phyloP scores from a whole-genome alignment of 2,797 vertebrate genomes.

The Enteromius trimaculatus region DNA sequence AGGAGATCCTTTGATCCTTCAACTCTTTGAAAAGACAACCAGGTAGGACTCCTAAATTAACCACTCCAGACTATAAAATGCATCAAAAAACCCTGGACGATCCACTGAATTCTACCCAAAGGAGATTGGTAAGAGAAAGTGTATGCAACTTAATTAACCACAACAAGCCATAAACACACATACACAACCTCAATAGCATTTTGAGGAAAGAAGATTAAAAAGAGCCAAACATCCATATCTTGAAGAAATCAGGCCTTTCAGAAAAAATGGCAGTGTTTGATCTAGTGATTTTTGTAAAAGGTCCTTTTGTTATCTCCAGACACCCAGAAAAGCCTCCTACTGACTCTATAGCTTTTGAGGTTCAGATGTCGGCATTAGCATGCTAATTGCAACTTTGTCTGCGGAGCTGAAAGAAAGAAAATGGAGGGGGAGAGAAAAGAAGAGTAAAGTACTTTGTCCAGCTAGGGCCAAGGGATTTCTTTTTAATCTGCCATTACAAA shows the following conservation, averaged over 20 bases:
- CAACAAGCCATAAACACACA: constrained; percentile 69
- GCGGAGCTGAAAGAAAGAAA: constrained; percentile 49
- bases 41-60: constrained; percentile 70
- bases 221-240: constrained; percentile 64
- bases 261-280: constrained; percentile 66
- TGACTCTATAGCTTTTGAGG: constrained; percentile 70
- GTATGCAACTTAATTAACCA: constrained; percentile 70
- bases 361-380: constrained; percentile 71
- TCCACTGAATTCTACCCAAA: constrained; percentile 48
- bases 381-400: constrained; percentile 73
- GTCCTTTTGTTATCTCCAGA: constrained; percentile 77
- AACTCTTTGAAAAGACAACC: constrained; percentile 72
- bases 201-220: constrained; percentile 57
- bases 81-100: constrained; percentile 62
- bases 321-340: constrained; percentile 68
- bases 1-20: constrained; percentile 75
- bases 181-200: constrained; percentile 63
- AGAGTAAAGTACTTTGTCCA: constrained; percentile 61
- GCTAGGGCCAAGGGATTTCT: constrained; percentile 52
- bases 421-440: constrained; percentile 6
- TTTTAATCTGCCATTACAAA: constrained; percentile 52
- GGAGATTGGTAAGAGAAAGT: constrained; percentile 57
- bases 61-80: constrained; percentile 68
- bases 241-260: constrained; percentile 67
- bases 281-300: constrained; percentile 67